phyloP scores from a whole-genome alignment of 2,888 invertebrate genomes.

The Zygothrica quintamaculata region DNA sequence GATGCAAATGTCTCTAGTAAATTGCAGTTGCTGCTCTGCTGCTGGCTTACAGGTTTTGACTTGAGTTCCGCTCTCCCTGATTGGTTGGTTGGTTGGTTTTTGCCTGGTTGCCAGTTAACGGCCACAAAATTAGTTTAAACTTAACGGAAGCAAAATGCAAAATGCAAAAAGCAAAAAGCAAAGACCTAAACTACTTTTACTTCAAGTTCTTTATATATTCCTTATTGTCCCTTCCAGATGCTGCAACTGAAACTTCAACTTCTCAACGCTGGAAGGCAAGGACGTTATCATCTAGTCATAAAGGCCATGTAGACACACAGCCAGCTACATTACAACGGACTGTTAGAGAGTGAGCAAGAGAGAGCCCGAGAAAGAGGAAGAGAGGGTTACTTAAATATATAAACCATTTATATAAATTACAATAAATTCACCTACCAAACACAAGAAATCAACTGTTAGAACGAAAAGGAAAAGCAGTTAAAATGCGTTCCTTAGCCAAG shows the following conservation, averaged over 20 bases:
- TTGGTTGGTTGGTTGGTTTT: conserved; percentile 3
- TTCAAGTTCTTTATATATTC: conserved; percentile 17
- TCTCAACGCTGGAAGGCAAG: conserved; percentile 36
- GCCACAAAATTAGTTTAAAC: conserved; percentile 79
- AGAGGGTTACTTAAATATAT: conserved; percentile 58
- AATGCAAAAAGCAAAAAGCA: too few relatives aligned
- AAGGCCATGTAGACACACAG: conserved; percentile 48
- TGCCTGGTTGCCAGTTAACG: conserved; percentile 59
- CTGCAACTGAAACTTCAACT: conserved; percentile 62
- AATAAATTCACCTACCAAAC: conserved; percentile 9
- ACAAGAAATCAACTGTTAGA: too few relatives aligned
- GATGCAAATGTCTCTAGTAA: conserved; percentile 68
- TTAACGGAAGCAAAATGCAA: conserved; percentile 69
- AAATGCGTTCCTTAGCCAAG: conserved; percentile 64
- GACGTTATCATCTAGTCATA: conserved; percentile 27
- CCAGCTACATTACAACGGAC: conserved; percentile 36
- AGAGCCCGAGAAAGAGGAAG: too few relatives aligned
- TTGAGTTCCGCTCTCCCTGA: conserved; percentile 3
- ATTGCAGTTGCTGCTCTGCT: conserved; percentile 60
- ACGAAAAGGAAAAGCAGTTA: too few relatives aligned
- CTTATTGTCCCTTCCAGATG: conserved; percentile 61
- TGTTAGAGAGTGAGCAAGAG: too few relatives aligned
- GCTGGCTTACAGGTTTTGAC: conserved; percentile 9
- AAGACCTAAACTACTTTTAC: conserved; percentile 12
- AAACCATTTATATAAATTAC: conserved; percentile 32